Conservation (phyloP, 2,113 vertebrate genomes). For the Jacana jacana region DNA sequence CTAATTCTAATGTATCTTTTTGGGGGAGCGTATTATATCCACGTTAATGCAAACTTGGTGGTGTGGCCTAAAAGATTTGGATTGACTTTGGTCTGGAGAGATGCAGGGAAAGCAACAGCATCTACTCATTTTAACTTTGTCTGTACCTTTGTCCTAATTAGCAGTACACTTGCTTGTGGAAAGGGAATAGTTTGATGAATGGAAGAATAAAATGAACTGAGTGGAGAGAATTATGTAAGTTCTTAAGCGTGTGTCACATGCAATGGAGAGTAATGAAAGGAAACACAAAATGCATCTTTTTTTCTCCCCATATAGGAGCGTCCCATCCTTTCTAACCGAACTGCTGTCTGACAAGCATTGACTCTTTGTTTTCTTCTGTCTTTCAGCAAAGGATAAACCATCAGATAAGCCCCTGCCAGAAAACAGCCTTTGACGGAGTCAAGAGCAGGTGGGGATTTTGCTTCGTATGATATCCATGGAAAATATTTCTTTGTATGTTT, state of each 20-base stretch:
- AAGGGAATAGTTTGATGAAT: not conserved
- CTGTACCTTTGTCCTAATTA: not conserved
- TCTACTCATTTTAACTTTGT: not conserved
- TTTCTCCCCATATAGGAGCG: not conserved
- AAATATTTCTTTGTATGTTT: not conserved
- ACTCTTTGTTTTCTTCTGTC: not conserved
- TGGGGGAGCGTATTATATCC: rapidly evolving
- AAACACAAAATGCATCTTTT: not conserved
- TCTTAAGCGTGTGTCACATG: not conserved
- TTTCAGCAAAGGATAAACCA: conserved; percentile 48
- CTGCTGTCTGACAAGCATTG: not conserved
- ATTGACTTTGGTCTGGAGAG: not conserved
- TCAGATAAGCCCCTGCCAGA: not conserved
- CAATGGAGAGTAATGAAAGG: not conserved
- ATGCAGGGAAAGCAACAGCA: not conserved
- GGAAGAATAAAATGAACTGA: not conserved
- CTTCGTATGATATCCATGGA: rapidly evolving
- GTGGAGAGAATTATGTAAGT: not conserved
- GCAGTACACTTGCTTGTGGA: not conserved
- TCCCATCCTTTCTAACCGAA: not conserved
- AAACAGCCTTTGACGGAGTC: not conserved
- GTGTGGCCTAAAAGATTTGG: not conserved
- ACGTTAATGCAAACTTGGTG: not conserved
- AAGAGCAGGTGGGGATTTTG: conserved; percentile 34
- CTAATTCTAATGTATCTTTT: not conserved